Evolutionary conservation across 2,888 invertebrate genomes (phyloP).

Genomic region (Caenorhabditis panamensis): DNA sequence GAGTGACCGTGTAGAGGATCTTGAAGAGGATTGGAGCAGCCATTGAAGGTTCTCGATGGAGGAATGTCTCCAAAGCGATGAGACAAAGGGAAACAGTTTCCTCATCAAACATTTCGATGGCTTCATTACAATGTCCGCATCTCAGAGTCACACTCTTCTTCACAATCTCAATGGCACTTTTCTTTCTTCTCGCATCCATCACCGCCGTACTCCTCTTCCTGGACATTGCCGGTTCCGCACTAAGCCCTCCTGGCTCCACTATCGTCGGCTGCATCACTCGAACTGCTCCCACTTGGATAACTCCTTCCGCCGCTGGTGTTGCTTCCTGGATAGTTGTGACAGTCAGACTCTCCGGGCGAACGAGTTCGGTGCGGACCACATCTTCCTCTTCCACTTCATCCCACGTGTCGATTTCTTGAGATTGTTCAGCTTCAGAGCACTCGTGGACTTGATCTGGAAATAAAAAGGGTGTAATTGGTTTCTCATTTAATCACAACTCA

Average conservation of each 20-base stretch:
- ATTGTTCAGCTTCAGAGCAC: conserved; percentile 58
- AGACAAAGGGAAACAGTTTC: conserved; percentile 91
- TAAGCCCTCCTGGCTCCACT: conserved; percentile 45
- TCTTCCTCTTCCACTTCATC: conserved; percentile 65
- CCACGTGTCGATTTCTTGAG: conserved; percentile 65
- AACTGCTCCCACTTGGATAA: conserved; percentile 35
- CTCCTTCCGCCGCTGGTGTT: conserved; percentile 25
- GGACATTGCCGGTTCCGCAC: conserved; percentile 12
- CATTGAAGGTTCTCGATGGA: conserved; percentile 92
- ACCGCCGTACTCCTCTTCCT: conserved; percentile 31
- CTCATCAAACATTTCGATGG: conserved; percentile 94
- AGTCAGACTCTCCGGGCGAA: conserved; percentile 73
- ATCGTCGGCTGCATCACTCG: conserved; percentile 62
- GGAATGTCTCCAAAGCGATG: conserved; percentile 93
- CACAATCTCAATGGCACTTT: conserved; percentile 47
- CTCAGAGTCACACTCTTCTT: conserved; percentile 78
- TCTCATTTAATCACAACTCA: conserved; percentile 23
- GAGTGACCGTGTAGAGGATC: conserved; percentile 90
- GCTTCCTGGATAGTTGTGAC: conserved; percentile 65
- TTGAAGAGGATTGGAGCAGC: conserved; percentile 96
- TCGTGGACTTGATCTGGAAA: conserved; percentile 67
- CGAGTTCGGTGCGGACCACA: conserved; percentile 46
- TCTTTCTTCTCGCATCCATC: conserved; percentile 45
- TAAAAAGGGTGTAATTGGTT: too few species aligned
- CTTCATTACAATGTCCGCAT: conserved; percentile 92